Percentiles rank a stretch among this genome's conserved stretches.
Evolutionary conservation across 2,888 invertebrate genomes (phyloP).

Genomic region (Pegoplata infirma): DNA sequence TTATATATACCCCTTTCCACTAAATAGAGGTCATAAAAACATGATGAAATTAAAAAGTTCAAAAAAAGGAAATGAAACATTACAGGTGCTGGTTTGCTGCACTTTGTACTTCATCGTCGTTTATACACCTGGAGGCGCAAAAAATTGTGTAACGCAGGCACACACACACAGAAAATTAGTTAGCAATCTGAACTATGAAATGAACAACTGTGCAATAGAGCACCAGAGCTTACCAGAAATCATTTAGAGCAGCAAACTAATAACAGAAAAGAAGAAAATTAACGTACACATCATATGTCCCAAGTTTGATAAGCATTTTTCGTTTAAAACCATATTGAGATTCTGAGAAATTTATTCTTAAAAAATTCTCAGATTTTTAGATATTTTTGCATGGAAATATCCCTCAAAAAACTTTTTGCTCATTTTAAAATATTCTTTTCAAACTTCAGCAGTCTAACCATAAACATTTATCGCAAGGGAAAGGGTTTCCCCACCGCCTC

Average conservation of each 20-base stretch:
- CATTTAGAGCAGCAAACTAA: neutral
- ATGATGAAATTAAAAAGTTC: constrained; percentile 47
- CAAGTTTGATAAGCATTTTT: no score
- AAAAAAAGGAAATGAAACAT: constrained; percentile 35
- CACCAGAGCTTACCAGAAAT: neutral
- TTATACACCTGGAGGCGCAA: neutral
- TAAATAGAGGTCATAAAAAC: no score
- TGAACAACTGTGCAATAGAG: neutral
- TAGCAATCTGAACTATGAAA: neutral
- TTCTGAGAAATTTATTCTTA: no score
- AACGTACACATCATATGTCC: neutral
- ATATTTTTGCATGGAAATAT: no score
- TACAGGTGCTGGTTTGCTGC: constrained; percentile 24
- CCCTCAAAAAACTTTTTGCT: no score
- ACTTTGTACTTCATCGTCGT: constrained; percentile 24
- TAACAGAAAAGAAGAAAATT: neutral
- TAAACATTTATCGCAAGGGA: no score
- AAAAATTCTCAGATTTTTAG: no score
- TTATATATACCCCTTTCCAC: no score
- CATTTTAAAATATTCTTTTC: no score
- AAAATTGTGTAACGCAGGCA: neutral
- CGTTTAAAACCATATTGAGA: no score
- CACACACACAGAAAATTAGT: neutral
- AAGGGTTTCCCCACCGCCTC: no score
- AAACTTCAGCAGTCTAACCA: no score